Conservation (phyloP, 2,888 invertebrate species). For the Drosophila atroscutellata region DNA sequence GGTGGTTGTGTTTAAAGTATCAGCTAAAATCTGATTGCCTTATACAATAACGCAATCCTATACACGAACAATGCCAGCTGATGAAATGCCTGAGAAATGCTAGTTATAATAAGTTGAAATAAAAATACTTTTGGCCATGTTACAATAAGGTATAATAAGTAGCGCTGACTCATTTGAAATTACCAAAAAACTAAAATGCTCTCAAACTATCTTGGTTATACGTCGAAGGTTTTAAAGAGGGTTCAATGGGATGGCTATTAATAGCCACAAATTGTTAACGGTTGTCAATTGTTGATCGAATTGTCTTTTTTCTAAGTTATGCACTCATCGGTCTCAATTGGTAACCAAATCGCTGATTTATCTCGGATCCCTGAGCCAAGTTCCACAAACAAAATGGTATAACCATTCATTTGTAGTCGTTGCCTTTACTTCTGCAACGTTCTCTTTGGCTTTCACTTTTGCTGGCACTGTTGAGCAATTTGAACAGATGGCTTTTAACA, state of each 20-base stretch:
- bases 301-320: conserved; percentile 6
- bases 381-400: conserved; percentile 25
- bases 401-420: conserved; percentile 24
- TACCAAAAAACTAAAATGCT: not conserved
- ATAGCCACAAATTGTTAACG: not conserved
- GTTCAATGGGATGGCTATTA: not conserved
- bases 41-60: not conserved
- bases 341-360: conserved; percentile 6
- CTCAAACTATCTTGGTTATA: not conserved
- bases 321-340: conserved; percentile 15
- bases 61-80: not conserved
- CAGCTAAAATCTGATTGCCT: conserved; percentile 6
- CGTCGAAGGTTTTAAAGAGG: not conserved
- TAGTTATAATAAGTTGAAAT: not conserved
- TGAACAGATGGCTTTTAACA: conserved; percentile 72
- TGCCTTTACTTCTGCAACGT: not conserved
- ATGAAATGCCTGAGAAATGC: not conserved
- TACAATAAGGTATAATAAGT: not conserved
- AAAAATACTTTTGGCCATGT: not conserved
- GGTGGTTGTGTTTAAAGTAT: not conserved
- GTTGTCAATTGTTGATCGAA: conserved; percentile 14
- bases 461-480: conserved; percentile 63
- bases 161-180: not conserved
- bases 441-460: conserved; percentile 15
- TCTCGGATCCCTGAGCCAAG: conserved; percentile 7